Evolutionary conservation across 2,888 invertebrate species (phyloP).

Genomic region (Miltochrista miniata): DNA sequence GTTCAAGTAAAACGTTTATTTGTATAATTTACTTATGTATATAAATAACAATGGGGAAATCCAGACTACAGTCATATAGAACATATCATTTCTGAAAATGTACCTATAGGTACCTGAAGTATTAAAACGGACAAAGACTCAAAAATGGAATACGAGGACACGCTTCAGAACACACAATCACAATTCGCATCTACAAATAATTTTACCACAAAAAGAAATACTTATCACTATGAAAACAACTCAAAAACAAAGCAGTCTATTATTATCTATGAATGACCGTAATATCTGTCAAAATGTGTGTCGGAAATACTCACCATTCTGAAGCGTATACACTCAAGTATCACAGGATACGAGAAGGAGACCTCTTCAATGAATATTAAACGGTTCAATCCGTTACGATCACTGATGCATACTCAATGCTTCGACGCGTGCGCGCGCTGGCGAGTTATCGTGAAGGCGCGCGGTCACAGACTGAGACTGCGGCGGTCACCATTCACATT

Average conservation of each 20-base stretch:
- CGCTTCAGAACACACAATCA: too few relatives aligned
- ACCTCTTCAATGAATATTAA: slow-evolving; percentile 56
- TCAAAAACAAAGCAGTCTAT: slow-evolving; percentile 1
- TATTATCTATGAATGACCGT: slow-evolving; percentile 14
- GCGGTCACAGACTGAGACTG: slow-evolving; percentile 58
- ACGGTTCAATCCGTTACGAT: slow-evolving; percentile 65
- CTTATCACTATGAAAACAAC: background rate
- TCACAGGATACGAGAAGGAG: slow-evolving; percentile 56
- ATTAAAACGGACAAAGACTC: too few relatives aligned
- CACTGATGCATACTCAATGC: slow-evolving; percentile 43
- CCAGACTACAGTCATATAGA: too few relatives aligned
- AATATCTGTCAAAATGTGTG: slow-evolving; percentile 10
- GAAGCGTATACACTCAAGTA: slow-evolving; percentile 37
- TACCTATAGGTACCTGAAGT: too few relatives aligned
- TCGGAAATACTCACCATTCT: slow-evolving; percentile 60
- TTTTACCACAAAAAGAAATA: too few relatives aligned
- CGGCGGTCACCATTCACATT: background rate
- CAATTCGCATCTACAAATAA: too few relatives aligned
- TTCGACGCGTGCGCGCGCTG: slow-evolving; percentile 40
- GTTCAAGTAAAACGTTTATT: too few relatives aligned
- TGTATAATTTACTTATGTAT: too few relatives aligned
- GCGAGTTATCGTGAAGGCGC: slow-evolving; percentile 53
- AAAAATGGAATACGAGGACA: too few relatives aligned
- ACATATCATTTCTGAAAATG: too few relatives aligned
- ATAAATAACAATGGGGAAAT: too few relatives aligned